These are phyloP conservation scores for Alfaro cultratus DNA, from an alignment of 2,797 vertebrate genomes.

Conservation along the genomic window DNA sequence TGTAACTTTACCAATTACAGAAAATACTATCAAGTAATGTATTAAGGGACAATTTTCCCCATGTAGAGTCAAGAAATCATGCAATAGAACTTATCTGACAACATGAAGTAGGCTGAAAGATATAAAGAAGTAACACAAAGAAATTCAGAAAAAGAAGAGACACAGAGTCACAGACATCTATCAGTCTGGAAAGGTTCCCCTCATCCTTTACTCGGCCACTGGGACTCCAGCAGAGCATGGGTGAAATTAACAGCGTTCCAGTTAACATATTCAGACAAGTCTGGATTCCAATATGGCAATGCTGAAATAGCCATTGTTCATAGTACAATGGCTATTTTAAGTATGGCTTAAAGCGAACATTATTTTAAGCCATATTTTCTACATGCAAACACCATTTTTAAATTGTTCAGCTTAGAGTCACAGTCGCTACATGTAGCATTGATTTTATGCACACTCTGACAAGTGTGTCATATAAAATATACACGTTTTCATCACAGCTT, in stretches of 20 bases:
- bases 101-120: not conserved
- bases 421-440: not conserved
- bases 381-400: not conserved
- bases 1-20: not conserved
- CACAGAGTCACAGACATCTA: not conserved
- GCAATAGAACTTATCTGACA: not conserved
- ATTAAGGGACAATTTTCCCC: not conserved
- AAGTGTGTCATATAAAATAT: not conserved
- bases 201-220: not conserved
- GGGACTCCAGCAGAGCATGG: not conserved
- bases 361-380: not conserved
- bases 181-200: not conserved
- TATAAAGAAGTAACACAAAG: not conserved
- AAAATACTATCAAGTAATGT: not conserved
- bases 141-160: not conserved
- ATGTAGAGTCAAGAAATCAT: not conserved
- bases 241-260: not conserved
- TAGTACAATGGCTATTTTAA: not conserved
- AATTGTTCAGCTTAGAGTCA: not conserved
- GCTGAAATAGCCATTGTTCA: not conserved
- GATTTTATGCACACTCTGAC: not conserved
- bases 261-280: not conserved
- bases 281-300: not conserved
- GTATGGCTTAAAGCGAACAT: not conserved
- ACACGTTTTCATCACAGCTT: not conserved